Percentiles rank a stretch among this genome's conserved stretches.
These are phyloP conservation scores for Pterocles burchelli DNA, from an alignment of 2,113 vertebrate species.

Conservation along the genomic window DNA sequence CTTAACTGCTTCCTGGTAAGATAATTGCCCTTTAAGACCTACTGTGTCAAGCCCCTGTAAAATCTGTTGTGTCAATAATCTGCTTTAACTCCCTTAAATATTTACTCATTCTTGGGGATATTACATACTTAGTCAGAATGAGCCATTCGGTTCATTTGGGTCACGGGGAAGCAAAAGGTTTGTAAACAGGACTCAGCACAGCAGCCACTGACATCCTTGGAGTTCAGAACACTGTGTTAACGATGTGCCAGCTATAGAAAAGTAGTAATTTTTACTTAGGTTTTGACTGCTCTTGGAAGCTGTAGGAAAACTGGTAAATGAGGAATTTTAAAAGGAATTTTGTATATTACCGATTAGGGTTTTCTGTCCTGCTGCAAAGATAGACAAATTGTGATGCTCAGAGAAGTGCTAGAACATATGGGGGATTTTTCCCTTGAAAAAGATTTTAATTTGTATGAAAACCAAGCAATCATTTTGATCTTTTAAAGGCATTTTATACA, in stretches of 20 bases:
- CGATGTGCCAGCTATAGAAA: not conserved
- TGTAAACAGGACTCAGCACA: not conserved
- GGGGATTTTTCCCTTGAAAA: constrained; percentile 24
- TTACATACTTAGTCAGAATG: not conserved
- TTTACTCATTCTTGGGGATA: not conserved
- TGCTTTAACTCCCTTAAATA: constrained; percentile 25
- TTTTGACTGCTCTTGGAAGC: not conserved
- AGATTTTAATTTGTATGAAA: constrained; percentile 22
- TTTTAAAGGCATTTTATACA: not conserved
- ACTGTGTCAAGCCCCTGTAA: constrained; percentile 43
- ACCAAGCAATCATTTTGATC: not conserved
- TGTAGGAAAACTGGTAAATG: not conserved
- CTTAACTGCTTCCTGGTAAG: constrained; percentile 44
- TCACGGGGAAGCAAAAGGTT: constrained; percentile 18
- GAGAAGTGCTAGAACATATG: not conserved
- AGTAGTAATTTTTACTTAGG: not conserved
- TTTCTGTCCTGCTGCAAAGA: constrained; percentile 15
- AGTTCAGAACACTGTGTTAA: not conserved
- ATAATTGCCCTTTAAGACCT: constrained; percentile 35
- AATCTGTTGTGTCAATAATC: constrained; percentile 58
- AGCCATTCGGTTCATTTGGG: constrained; percentile 1
- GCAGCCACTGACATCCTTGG: constrained; percentile 2
- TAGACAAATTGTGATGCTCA: not conserved
- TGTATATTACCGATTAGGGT: not conserved
- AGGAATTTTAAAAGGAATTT: not conserved